phyloP scores from a whole-genome alignment of 2,113 vertebrate species.

The Kobus ellipsiprymnus region DNA sequence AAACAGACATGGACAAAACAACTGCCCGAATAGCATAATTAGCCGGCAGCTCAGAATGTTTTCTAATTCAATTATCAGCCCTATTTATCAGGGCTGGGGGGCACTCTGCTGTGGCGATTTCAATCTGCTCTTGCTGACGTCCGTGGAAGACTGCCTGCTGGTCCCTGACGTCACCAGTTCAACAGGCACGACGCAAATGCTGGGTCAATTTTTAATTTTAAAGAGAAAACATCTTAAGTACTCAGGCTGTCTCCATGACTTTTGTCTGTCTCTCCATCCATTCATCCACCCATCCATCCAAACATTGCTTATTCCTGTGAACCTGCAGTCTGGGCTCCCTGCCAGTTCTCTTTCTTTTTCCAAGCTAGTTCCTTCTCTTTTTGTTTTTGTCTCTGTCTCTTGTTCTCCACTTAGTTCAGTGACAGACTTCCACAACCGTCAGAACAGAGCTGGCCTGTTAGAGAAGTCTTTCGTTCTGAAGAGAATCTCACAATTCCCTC shows the following conservation, averaged over 20 bases:
- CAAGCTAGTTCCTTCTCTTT: not conserved
- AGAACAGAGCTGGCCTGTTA: not conserved
- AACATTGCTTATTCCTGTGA: slow-evolving; percentile 1
- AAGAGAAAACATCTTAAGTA: slow-evolving; percentile 6
- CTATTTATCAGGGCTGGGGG: slow-evolving; percentile 73
- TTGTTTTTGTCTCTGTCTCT: not conserved
- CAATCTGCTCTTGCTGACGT: slow-evolving; percentile 78
- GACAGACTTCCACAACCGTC: not conserved
- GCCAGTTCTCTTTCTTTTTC: not conserved
- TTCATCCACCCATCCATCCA: not conserved
- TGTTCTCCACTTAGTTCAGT: not conserved
- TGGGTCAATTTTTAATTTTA: slow-evolving; percentile 60
- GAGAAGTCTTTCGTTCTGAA: not conserved
- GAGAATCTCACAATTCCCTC: not conserved
- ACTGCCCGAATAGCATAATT: slow-evolving; percentile 77
- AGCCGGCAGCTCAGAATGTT: slow-evolving; percentile 76
- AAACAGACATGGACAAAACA: slow-evolving; percentile 79
- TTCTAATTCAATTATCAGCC: slow-evolving; percentile 84
- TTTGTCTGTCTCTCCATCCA: not conserved
- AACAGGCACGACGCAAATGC: slow-evolving; percentile 53
- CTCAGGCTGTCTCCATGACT: not conserved
- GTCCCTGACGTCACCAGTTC: slow-evolving; percentile 71
- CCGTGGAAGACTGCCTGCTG: slow-evolving; percentile 53
- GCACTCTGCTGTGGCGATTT: slow-evolving; percentile 68
- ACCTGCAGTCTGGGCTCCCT: not conserved